phyloP scores from a whole-genome alignment of 1,140 invertebrate species.

The Thrips palmi region DNA sequence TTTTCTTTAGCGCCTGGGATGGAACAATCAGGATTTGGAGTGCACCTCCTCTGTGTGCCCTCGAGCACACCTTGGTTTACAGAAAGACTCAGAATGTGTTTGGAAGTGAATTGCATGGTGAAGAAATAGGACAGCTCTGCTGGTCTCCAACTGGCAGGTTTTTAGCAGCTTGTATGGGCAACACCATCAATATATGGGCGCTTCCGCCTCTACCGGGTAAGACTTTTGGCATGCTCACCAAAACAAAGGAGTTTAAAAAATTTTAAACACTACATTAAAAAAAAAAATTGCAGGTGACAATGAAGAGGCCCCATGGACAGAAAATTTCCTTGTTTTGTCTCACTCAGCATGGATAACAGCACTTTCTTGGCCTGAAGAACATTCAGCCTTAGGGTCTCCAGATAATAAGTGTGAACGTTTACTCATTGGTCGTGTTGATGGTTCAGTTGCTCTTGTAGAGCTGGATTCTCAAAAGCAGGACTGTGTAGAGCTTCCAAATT shows the following conservation, averaged over 20 bases:
- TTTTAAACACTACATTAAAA: slow-evolving; percentile 4
- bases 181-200: slow-evolving; percentile 40
- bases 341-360: slow-evolving; percentile 30
- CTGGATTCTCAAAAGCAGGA: slow-evolving; percentile 16
- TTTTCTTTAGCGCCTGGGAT: slow-evolving; percentile 32
- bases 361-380: slow-evolving; percentile 26
- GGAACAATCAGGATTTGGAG: slow-evolving; percentile 44
- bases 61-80: slow-evolving; percentile 39
- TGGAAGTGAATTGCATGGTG: slow-evolving; percentile 31
- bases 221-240: slow-evolving; percentile 6
- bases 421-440: slow-evolving; percentile 33
- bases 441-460: slow-evolving; percentile 22
- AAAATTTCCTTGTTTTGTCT: slow-evolving; percentile 22
- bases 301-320: no score
- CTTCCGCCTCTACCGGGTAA: slow-evolving; percentile 24
- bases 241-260: slow-evolving; percentile 7
- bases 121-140: slow-evolving; percentile 28
- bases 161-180: slow-evolving; percentile 35
- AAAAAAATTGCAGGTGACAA: neutral
- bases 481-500: slow-evolving; percentile 26
- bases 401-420: no score
- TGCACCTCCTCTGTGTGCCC: slow-evolving; percentile 22
- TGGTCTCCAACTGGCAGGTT: slow-evolving; percentile 34
- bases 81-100: slow-evolving; percentile 29
- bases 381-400: slow-evolving; percentile 19